These are phyloP conservation scores for Idris sp. DNA, from an alignment of 1,140 invertebrate species.

Conservation along the genomic window DNA sequence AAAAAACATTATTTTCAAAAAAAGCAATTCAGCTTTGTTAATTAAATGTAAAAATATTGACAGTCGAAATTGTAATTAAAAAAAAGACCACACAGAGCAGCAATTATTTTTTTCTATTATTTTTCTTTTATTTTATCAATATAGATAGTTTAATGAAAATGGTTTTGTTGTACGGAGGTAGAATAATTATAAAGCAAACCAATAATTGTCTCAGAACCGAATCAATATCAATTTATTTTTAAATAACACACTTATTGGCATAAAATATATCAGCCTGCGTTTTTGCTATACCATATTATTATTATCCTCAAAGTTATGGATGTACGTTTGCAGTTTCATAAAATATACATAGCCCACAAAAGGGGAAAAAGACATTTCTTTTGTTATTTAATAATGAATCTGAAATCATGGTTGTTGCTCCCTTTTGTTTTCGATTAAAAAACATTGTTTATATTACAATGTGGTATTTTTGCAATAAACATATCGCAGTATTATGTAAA, in stretches of 20 bases:
- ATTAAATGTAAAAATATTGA: slow-evolving; percentile 48
- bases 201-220: slow-evolving; percentile 47
- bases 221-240: slow-evolving; percentile 51
- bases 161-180: too few relatives aligned
- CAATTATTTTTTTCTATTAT: too few relatives aligned
- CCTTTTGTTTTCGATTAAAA: slow-evolving; percentile 19
- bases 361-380: slow-evolving; percentile 6
- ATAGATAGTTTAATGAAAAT: too few relatives aligned
- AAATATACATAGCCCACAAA: slow-evolving; percentile 27
- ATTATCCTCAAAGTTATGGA: slow-evolving; percentile 12
- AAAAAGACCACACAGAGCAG: slow-evolving; percentile 12
- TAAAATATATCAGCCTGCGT: slow-evolving; percentile 19
- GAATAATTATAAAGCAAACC: slow-evolving; percentile 36
- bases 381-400: slow-evolving; percentile 34
- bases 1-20: slow-evolving; percentile 38
- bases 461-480: too few relatives aligned
- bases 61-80: slow-evolving; percentile 8
- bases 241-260: slow-evolving; percentile 29
- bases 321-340: slow-evolving; percentile 29
- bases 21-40: slow-evolving; percentile 40
- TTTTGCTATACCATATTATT: slow-evolving; percentile 31
- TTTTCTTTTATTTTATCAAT: too few relatives aligned
- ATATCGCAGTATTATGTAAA: too few relatives aligned
- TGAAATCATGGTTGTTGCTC: background rate
- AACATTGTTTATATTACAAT: slow-evolving; percentile 3